These are phyloP conservation scores for Porites australiensis DNA, from an alignment of 64 coral and sea anemone genomes.

Conservation along the genomic window DNA sequence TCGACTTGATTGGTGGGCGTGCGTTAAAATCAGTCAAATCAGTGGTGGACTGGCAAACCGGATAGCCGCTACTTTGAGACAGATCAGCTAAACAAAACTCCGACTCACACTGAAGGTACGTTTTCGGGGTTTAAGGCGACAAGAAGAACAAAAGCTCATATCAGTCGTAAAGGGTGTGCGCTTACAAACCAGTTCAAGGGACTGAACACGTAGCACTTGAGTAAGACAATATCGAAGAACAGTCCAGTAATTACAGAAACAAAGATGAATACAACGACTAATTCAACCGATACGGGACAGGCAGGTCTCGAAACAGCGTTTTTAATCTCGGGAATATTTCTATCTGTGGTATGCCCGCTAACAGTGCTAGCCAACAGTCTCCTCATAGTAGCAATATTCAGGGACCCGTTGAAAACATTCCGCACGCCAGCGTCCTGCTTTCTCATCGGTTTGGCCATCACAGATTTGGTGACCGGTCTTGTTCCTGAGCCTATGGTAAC, in stretches of 20 bases:
- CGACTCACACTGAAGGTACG: no score
- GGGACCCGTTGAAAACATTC: slow-evolving; percentile 75
- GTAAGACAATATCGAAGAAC: neutral
- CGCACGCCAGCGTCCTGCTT: slow-evolving; percentile 71
- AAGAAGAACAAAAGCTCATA: no score
- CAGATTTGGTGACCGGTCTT: slow-evolving; percentile 67
- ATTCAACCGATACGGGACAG: neutral
- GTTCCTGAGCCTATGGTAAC: slow-evolving; percentile 57
- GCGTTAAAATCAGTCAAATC: no score
- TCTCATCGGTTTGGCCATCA: slow-evolving; percentile 64
- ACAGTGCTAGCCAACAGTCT: slow-evolving; percentile 61
- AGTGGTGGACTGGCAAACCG: no score
- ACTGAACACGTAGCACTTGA: no score
- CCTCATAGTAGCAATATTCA: slow-evolving; percentile 72
- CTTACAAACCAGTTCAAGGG: no score
- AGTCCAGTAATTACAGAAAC: neutral
- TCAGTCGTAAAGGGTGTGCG: no score
- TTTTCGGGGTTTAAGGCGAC: no score
- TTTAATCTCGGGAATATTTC: slow-evolving; percentile 29
- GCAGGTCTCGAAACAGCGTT: neutral
- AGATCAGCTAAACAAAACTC: no score
- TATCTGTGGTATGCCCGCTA: slow-evolving; percentile 54
- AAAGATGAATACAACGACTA: neutral
- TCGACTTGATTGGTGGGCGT: no score
- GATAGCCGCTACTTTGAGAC: no score